Evolutionary conservation across 2,888 invertebrate species (phyloP).

Genomic region (Ischnura elegans): DNA sequence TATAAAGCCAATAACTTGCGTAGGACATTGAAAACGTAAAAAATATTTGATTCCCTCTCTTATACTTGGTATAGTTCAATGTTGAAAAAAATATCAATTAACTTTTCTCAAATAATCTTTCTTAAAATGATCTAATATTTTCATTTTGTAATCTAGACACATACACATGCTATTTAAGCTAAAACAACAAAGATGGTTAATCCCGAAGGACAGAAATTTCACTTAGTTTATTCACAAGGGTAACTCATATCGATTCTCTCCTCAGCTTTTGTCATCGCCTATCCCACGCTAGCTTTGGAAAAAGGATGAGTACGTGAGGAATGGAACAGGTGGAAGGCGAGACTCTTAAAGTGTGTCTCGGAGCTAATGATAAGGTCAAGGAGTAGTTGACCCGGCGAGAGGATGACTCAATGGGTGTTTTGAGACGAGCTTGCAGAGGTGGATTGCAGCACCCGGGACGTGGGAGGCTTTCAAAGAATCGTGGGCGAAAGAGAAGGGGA

Average conservation of each 20-base stretch:
- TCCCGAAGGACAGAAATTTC: background rate
- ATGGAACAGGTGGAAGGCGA: background rate
- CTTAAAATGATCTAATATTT: no score
- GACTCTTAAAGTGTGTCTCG: background rate
- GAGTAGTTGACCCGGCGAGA: background rate
- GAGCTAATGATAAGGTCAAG: constrained; percentile 1
- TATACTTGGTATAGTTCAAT: no score
- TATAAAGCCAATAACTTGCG: no score
- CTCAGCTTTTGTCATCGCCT: background rate
- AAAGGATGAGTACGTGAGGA: background rate
- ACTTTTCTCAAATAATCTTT: no score
- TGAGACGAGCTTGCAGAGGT: background rate
- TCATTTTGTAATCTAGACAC: no score
- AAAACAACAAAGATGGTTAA: no score
- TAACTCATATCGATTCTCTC: background rate
- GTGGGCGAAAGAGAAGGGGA: background rate
- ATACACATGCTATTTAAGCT: no score
- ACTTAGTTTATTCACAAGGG: background rate
- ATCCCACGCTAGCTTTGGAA: background rate
- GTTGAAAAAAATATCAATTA: no score
- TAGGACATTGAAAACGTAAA: no score
- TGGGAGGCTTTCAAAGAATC: background rate
- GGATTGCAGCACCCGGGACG: background rate
- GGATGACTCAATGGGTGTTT: background rate
- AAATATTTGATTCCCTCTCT: no score